A percentile compares a stretch with the other conserved stretches of the same genome.
Conservation (phyloP, 2,113 vertebrate species). For the Edolisoma coerulescens region DNA sequence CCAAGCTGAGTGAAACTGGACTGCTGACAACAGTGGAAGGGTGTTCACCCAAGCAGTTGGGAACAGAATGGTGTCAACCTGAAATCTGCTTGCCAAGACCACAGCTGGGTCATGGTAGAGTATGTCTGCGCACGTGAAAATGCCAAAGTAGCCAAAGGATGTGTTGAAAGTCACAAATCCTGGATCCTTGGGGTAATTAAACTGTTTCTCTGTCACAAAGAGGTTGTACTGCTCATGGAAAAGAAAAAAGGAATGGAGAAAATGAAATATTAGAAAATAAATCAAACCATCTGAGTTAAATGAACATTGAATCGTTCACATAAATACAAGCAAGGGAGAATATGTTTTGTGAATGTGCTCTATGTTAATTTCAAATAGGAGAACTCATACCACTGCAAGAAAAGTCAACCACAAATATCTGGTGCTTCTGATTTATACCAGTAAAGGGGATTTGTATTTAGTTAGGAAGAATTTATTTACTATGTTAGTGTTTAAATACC, state of each 20-base stretch:
- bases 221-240: conserved; percentile 70
- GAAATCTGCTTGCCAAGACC: conserved; percentile 66
- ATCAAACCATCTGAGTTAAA: neutral
- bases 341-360: neutral
- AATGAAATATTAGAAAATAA: neutral
- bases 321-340: neutral
- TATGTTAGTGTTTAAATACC: neutral
- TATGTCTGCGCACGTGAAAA: conserved; percentile 83
- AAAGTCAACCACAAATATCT: neutral
- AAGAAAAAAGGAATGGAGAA: neutral
- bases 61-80: conserved; percentile 56
- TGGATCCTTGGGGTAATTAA: conserved; percentile 68
- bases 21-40: neutral
- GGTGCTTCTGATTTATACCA: neutral
- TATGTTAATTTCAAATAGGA: neutral
- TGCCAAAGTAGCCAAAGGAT: conserved; percentile 80
- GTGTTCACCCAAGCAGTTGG: conserved; percentile 29
- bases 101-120: conserved; percentile 73
- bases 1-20: conserved; percentile 52
- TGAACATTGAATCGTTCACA: neutral
- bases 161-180: conserved; percentile 77
- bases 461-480: neutral
- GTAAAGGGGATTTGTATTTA: neutral
- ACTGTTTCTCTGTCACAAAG: conserved; percentile 73
- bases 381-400: neutral